Percentiles rank a stretch among this genome's conserved stretches.
These are phyloP conservation scores for Agriotes lineatus DNA, from an alignment of 2,888 invertebrate genomes.

Conservation along the genomic window DNA sequence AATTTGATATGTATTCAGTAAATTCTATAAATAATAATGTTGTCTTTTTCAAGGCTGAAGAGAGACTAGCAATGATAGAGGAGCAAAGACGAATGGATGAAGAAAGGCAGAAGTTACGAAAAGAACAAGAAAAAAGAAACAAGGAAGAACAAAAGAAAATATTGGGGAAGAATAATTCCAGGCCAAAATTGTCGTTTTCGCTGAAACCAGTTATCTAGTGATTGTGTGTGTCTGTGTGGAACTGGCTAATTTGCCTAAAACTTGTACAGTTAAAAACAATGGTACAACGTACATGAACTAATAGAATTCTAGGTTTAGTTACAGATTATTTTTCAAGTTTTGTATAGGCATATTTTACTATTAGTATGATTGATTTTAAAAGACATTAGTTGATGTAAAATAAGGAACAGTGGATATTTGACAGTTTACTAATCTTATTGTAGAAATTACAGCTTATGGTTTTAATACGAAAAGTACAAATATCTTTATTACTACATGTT, in stretches of 20 bases:
- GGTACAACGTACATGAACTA: conserved; percentile 1
- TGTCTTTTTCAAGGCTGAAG: conserved; percentile 83
- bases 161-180: conserved; percentile 95
- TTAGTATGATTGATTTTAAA: conserved; percentile 10
- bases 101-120: conserved; percentile 91
- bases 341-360: conserved; percentile 7
- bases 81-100: conserved; percentile 97
- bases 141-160: conserved; percentile 98
- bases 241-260: neutral
- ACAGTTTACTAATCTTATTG: conserved; percentile 13
- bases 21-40: too few relatives aligned
- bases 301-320: neutral
- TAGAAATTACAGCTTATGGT: conserved; percentile 18
- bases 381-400: neutral
- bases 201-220: conserved; percentile 79
- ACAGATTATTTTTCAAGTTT: conserved; percentile 2
- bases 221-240: conserved; percentile 8
- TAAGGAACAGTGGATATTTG: conserved; percentile 4
- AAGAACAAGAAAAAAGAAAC: conserved; percentile 91
- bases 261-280: neutral
- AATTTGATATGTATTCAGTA: too few relatives aligned
- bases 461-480: conserved; percentile 25
- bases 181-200: conserved; percentile 94
- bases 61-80: conserved; percentile 95
- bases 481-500: conserved; percentile 2